Evolutionary conservation across 2,888 invertebrate genomes (phyloP).

Genomic region (Tenthredo notha): DNA sequence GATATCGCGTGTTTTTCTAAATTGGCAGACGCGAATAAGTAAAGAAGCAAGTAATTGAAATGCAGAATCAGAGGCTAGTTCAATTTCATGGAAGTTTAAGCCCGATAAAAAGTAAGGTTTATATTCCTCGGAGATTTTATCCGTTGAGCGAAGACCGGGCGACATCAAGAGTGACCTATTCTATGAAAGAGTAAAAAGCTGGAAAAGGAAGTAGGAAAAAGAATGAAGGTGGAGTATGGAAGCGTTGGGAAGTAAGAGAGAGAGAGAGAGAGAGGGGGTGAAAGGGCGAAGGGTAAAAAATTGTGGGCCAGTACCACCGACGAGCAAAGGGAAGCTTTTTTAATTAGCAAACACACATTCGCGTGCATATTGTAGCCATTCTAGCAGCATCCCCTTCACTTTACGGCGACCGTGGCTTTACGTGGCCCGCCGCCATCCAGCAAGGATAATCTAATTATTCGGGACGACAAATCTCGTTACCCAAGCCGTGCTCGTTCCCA

Average conservation of each 20-base stretch:
- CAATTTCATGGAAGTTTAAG: slow-evolving; percentile 18
- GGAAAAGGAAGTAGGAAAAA: not conserved
- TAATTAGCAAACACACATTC: slow-evolving; percentile 65
- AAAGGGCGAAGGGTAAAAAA: slow-evolving; percentile 29
- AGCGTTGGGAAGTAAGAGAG: slow-evolving; percentile 28
- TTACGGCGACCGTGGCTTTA: slow-evolving; percentile 59
- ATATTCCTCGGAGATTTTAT: not conserved
- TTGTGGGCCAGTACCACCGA: slow-evolving; percentile 35
- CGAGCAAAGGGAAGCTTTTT: slow-evolving; percentile 57
- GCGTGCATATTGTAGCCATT: slow-evolving; percentile 59
- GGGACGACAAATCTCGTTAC: slow-evolving; percentile 73
- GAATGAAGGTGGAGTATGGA: not conserved
- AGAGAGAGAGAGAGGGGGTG: not conserved
- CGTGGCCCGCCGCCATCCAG: slow-evolving; percentile 60
- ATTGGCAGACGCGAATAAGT: not conserved
- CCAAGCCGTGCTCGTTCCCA: slow-evolving; percentile 57
- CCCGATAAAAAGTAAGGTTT: not conserved
- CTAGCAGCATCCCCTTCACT: slow-evolving; percentile 61
- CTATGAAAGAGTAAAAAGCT: not conserved
- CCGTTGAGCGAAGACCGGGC: not conserved
- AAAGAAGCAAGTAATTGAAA: not conserved
- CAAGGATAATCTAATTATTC: slow-evolving; percentile 72
- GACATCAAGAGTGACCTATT: not conserved
- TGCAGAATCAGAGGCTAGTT: not conserved
- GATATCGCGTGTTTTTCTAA: not conserved